Percentiles rank a stretch among this genome's conserved stretches.
phyloP scores from a whole-genome alignment of 2,888 invertebrate genomes.

The Callimorpha dominula region DNA sequence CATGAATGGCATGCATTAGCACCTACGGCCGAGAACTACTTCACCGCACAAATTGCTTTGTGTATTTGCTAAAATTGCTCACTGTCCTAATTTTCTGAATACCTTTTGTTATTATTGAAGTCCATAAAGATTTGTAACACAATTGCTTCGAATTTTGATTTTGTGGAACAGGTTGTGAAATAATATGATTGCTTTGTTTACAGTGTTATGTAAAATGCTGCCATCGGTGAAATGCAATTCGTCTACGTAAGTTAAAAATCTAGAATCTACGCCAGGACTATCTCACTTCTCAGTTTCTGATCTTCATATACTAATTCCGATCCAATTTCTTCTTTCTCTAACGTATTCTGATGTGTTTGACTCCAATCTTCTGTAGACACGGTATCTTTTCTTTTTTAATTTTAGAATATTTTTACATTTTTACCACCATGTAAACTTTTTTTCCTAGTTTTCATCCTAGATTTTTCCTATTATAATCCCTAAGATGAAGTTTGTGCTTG shows the following conservation, averaged over 20 bases:
- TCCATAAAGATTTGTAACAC: slow-evolving; percentile 25
- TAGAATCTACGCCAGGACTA: too few species aligned
- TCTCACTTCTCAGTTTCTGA: too few species aligned
- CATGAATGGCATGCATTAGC: slow-evolving; percentile 9
- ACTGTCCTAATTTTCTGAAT: slow-evolving; percentile 28
- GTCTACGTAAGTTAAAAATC: slow-evolving; percentile 32
- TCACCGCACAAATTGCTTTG: slow-evolving; percentile 24
- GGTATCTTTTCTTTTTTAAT: too few species aligned
- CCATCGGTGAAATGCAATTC: slow-evolving; percentile 8
- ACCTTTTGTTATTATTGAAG: slow-evolving; percentile 45
- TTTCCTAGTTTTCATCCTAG: too few species aligned
- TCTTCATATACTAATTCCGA: too few species aligned
- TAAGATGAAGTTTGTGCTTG: too few species aligned
- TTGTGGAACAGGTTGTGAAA: slow-evolving; percentile 23
- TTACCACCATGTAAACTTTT: too few species aligned
- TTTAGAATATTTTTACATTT: too few species aligned
- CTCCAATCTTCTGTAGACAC: too few species aligned
- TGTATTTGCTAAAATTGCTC: slow-evolving; percentile 28
- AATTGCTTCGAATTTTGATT: slow-evolving; percentile 26
- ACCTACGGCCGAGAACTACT: slow-evolving; percentile 17
- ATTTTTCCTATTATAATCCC: too few species aligned
- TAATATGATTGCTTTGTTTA: slow-evolving; percentile 23
- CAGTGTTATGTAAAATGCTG: slow-evolving; percentile 34
- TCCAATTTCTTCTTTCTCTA: too few species aligned
- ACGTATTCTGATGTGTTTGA: too few species aligned